These are phyloP conservation scores for Dysmachus trigonus DNA, from an alignment of 2,888 invertebrate species.

Conservation along the genomic window DNA sequence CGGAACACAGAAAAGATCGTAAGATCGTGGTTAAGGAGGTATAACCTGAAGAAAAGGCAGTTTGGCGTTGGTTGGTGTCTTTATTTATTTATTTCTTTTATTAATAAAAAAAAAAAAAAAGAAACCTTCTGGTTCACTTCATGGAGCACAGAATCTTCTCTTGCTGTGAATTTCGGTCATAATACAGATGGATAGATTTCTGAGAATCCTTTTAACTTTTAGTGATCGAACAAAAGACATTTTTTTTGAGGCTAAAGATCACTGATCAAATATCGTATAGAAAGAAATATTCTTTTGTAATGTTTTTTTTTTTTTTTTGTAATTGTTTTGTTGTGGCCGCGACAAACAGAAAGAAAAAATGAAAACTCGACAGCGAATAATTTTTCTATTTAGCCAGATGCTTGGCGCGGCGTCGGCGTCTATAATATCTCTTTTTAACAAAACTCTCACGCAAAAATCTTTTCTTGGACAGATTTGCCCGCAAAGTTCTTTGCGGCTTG, in stretches of 20 bases:
- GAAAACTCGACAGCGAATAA: not conserved
- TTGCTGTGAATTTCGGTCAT: not conserved
- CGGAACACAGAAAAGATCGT: not conserved
- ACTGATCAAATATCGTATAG: not conserved
- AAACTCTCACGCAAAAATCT: not conserved
- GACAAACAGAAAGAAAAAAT: too few species aligned
- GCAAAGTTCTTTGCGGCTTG: not conserved
- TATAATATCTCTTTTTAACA: not conserved
- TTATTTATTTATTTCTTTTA: not conserved
- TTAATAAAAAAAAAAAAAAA: too few species aligned
- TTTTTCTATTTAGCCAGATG: not conserved
- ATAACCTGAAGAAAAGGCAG: conserved; percentile 8
- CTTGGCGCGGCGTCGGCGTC: not conserved
- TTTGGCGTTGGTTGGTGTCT: not conserved
- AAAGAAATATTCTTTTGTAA: not conserved
- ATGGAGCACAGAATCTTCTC: not conserved
- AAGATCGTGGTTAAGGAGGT: conserved; percentile 12
- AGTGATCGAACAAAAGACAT: not conserved
- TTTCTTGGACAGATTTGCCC: not conserved
- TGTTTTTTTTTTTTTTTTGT: too few species aligned
- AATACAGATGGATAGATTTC: not conserved
- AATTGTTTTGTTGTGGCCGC: not conserved
- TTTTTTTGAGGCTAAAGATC: too few species aligned
- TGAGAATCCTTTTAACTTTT: not conserved
- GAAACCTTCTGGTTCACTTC: not conserved